Evolutionary conservation across 1,140 invertebrate species (phyloP), one percentile per base, ranked within the genome.

Genomic region (Drosophila repletoides): DNA sequence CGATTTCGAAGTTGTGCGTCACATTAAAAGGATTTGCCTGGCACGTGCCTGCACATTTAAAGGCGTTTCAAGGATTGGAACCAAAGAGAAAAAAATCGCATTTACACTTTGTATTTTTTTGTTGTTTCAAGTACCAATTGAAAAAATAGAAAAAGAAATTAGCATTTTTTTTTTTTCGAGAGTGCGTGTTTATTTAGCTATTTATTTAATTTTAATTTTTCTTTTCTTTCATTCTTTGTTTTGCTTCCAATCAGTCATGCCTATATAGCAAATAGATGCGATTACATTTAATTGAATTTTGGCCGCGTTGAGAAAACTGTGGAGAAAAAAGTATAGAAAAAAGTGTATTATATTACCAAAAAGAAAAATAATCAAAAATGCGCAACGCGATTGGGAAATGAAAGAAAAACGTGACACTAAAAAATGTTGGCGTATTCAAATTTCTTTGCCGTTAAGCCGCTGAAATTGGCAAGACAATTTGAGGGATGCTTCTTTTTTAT

Each of bases 261-360:
- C 49, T 29, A 43, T 64, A 61, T 48, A 26, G 48, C 38, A 77
- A 76, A 72, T 68, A 86, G 75, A 86, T 86, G 72, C 80, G 80
- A 86, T 86, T 86, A 86, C 81, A 86, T 80, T 86, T 86, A 86
- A 86, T 86, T 86, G 80, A 86, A 86, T 86, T 86, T 80, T 65
- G 33, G 45, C 31, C 31, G 36, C 34, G 33, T 0, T 19, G 38
- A 12, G 48, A 29, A 76, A 79, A 72, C 29, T 53, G 48, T 46
- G 45, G 46, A 83, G n/a, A n/a, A n/a, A n/a, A n/a, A n/a, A n/a
- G n/a, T n/a, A n/a, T n/a, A n/a, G n/a, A n/a, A n/a, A 76, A 72
- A 64, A 41, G 55, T 75, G 79, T 86, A 79, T 84, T 86, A 45
- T 65, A 76, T 84, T 84, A 84, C 80, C 59, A 80, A 68, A 68